Percentiles rank a stretch among this genome's conserved stretches.
Evolutionary conservation across 2,113 vertebrate species (phyloP).

Genomic region (Apeltes quadracus): DNA sequence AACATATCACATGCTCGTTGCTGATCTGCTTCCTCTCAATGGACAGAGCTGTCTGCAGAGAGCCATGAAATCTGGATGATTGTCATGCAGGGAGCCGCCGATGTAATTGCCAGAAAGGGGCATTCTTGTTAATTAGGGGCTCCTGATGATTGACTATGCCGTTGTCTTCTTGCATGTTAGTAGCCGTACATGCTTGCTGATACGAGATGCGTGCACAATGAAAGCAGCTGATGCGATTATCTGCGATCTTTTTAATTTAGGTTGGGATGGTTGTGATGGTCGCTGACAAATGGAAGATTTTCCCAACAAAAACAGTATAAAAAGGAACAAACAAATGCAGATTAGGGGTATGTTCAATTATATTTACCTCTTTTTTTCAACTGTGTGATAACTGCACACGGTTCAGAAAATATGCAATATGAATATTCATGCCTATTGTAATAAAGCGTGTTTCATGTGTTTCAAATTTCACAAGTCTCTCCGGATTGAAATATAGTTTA

Average conservation of each 20-base stretch:
- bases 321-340: conserved; percentile 11
- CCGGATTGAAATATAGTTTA: conserved; percentile 30
- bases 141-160: conserved; percentile 49
- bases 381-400: conserved; percentile 13
- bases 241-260: conserved; percentile 9
- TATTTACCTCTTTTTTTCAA: conserved; percentile 19
- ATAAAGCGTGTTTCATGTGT: too few relatives aligned
- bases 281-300: conserved; percentile 20
- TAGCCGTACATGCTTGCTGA: conserved; percentile 14
- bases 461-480: too few relatives aligned
- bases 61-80: conserved; percentile 70
- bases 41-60: conserved; percentile 64
- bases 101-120: conserved; percentile 61
- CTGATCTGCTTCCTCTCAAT: conserved; percentile 68
- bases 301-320: neutral
- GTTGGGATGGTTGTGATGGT: neutral
- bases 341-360: conserved; percentile 9
- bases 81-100: conserved; percentile 66
- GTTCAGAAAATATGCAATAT: conserved; percentile 2
- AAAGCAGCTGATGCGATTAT: conserved; percentile 15
- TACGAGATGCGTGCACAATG: conserved; percentile 21
- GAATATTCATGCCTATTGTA: too few relatives aligned
- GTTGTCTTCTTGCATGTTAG: conserved; percentile 25
- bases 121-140: conserved; percentile 71
- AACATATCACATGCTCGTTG: conserved; percentile 70